These are phyloP conservation scores for Aricia agestis DNA, from an alignment of 1,140 invertebrate species.

Conservation along the genomic window DNA sequence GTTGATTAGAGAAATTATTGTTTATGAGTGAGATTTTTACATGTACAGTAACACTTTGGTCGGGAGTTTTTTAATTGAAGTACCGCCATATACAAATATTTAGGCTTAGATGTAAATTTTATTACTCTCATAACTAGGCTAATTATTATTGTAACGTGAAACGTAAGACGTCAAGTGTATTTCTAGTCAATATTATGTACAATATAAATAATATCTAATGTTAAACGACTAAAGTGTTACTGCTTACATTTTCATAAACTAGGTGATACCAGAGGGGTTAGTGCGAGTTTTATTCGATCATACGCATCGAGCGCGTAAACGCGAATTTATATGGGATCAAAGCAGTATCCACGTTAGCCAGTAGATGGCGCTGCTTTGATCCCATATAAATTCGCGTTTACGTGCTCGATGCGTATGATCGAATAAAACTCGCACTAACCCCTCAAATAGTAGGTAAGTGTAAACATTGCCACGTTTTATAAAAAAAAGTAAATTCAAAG, in stretches of 20 bases:
- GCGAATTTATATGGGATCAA: too few species aligned
- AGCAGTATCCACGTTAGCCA: too few species aligned
- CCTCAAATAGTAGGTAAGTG: background rate
- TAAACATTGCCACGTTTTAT: background rate
- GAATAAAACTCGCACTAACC: too few species aligned
- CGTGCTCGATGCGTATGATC: too few species aligned
- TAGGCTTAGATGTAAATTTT: slow-evolving; percentile 18
- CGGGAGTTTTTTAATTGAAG: slow-evolving; percentile 10
- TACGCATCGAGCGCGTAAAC: too few species aligned
- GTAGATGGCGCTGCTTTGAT: too few species aligned
- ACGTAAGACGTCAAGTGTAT: background rate
- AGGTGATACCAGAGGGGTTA: background rate
- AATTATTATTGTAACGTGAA: background rate
- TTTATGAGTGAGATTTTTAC: slow-evolving; percentile 13
- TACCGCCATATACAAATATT: slow-evolving; percentile 14
- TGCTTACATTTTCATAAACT: background rate
- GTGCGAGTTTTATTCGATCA: too few species aligned
- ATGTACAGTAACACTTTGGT: slow-evolving; percentile 18
- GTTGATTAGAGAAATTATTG: slow-evolving; percentile 10
- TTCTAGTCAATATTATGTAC: background rate
- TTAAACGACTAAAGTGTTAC: slow-evolving; percentile 4
- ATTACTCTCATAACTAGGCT: slow-evolving; percentile 8
- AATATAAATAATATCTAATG: background rate
- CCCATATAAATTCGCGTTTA: too few species aligned
- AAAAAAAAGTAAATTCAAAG: background rate